Evolutionary conservation across 2,888 invertebrate genomes (phyloP).

Genomic region (Amphimallon solstitiale): DNA sequence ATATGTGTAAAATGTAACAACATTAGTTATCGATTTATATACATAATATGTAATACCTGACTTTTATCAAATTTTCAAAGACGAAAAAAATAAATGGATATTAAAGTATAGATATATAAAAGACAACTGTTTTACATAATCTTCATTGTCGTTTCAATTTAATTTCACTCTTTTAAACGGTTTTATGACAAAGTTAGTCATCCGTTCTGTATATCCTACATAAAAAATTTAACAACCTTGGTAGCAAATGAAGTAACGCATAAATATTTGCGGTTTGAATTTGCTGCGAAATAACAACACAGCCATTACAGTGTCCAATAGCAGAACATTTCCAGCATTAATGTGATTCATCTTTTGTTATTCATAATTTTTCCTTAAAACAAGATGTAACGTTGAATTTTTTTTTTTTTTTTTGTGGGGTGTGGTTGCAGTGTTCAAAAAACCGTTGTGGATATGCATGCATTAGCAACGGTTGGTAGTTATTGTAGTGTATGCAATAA

Average conservation of each 20-base stretch:
- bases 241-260: slow-evolving; percentile 16
- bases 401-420: too few relatives aligned
- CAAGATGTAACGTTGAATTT: background rate
- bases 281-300: slow-evolving; percentile 17
- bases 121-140: background rate
- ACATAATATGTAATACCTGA: too few relatives aligned
- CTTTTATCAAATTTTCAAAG: too few relatives aligned
- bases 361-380: background rate
- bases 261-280: slow-evolving; percentile 32
- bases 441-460: too few relatives aligned
- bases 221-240: slow-evolving; percentile 22
- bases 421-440: background rate
- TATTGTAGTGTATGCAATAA: too few relatives aligned
- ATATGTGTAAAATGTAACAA: too few relatives aligned
- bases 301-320: slow-evolving; percentile 3
- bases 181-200: slow-evolving; percentile 26
- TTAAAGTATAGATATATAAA: background rate
- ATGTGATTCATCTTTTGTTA: slow-evolving; percentile 2
- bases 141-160: background rate
- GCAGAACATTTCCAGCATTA: slow-evolving; percentile 8
- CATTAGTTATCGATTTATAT: too few relatives aligned
- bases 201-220: background rate
- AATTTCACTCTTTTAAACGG: background rate
- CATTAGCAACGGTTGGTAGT: too few relatives aligned
- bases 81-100: background rate